These are phyloP conservation scores for Metopolophium dirhodum DNA, from an alignment of 1,140 invertebrate genomes.

Conservation along the genomic window DNA sequence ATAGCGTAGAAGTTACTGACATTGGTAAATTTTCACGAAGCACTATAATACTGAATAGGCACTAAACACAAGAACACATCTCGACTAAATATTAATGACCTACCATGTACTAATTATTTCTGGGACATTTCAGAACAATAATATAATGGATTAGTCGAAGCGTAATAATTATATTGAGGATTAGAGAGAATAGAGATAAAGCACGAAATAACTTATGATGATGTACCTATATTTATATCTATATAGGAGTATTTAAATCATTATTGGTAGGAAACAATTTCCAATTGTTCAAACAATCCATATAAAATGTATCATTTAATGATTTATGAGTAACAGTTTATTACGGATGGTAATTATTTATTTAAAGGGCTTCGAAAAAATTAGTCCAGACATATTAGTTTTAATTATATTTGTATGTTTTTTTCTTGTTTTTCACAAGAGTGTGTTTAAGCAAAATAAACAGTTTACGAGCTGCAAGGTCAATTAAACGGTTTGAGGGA, in stretches of 20 bases:
- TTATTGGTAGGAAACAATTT: not conserved
- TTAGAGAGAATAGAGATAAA: constrained; percentile 8
- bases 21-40: not conserved
- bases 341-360: not conserved
- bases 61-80: not conserved
- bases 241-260: not conserved
- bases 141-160: not conserved
- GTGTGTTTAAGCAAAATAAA: not conserved
- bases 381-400: not conserved
- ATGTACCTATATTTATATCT: not conserved
- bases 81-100: not conserved
- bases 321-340: not conserved
- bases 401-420: no score
- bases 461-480: not conserved
- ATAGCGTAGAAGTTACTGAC: not conserved
- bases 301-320: not conserved
- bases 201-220: not conserved
- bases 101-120: not conserved
- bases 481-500: not conserved
- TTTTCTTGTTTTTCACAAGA: not conserved
- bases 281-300: not conserved
- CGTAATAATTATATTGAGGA: constrained; percentile 3
- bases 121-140: not conserved
- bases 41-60: not conserved
- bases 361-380: not conserved